phyloP scores from a whole-genome alignment of 1,140 invertebrate species.

The Ericerus pela region DNA sequence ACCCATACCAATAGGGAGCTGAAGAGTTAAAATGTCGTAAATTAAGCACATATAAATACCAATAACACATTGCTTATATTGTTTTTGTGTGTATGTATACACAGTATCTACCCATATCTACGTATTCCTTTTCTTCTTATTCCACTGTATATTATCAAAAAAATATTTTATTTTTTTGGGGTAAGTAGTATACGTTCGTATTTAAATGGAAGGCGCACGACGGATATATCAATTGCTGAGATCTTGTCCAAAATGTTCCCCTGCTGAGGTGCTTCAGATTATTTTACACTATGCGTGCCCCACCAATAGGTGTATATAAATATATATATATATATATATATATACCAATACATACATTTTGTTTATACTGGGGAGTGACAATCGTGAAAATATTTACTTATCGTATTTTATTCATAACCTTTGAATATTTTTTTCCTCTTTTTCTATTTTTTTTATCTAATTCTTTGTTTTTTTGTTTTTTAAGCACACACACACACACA shows the following conservation, averaged over 20 bases:
- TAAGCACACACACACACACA: too few species aligned
- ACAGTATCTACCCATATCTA: too few species aligned
- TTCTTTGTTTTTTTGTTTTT: too few species aligned
- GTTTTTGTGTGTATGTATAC: too few species aligned
- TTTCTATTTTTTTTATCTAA: background rate
- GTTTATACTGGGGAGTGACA: too few species aligned
- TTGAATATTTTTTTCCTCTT: background rate
- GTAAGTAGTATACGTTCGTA: too few species aligned
- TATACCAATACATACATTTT: too few species aligned
- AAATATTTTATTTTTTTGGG: too few species aligned
- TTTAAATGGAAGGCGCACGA: background rate
- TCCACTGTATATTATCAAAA: too few species aligned
- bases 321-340: too few species aligned
- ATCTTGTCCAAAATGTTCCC: conserved; percentile 1
- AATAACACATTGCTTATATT: background rate
- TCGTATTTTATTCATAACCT: background rate
- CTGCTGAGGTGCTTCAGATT: background rate
- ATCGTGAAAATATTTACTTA: conserved; percentile 6
- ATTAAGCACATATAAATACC: background rate
- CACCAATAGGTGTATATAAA: background rate
- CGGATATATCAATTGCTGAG: conserved; percentile 5
- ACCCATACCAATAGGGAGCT: background rate
- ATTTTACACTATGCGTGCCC: background rate
- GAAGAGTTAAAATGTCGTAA: conserved; percentile 1
- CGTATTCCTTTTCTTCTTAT: too few species aligned